A percentile compares a stretch with the other conserved stretches of the same genome.
Conservation (phyloP, 1,140 invertebrate genomes). For the Mactra quadrangularis region DNA sequence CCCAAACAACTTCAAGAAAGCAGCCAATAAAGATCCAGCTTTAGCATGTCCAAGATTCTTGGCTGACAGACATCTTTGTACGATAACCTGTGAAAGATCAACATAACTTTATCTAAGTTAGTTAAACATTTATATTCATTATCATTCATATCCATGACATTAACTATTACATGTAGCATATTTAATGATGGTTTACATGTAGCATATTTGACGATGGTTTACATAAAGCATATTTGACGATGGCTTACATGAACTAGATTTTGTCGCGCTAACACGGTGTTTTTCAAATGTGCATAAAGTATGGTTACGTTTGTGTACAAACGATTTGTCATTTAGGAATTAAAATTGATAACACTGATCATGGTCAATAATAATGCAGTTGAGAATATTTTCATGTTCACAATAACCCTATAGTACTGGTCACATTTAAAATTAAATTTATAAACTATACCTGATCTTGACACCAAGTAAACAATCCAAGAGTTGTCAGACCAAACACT, state of each 20-base stretch:
- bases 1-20: slow-evolving; percentile 84
- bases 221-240: too few relatives aligned
- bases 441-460: slow-evolving; percentile 85
- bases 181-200: not conserved
- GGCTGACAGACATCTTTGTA: slow-evolving; percentile 85
- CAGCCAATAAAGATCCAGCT: slow-evolving; percentile 84
- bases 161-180: not conserved
- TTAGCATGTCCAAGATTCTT: slow-evolving; percentile 85
- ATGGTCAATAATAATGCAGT: too few relatives aligned
- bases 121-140: not conserved
- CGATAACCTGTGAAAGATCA: slow-evolving; percentile 83
- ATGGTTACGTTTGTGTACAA: too few relatives aligned
- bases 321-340: too few relatives aligned
- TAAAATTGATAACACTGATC: too few relatives aligned
- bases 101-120: not conserved
- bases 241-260: too few relatives aligned
- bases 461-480: slow-evolving; percentile 86
- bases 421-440: too few relatives aligned
- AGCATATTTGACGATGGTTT: not conserved
- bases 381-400: too few relatives aligned
- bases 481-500: slow-evolving; percentile 84
- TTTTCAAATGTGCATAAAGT: too few relatives aligned
- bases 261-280: too few relatives aligned
- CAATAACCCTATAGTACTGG: too few relatives aligned
- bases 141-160: not conserved